phyloP scores from a whole-genome alignment of 2,888 invertebrate genomes.

The Ecliptopera silaceata region DNA sequence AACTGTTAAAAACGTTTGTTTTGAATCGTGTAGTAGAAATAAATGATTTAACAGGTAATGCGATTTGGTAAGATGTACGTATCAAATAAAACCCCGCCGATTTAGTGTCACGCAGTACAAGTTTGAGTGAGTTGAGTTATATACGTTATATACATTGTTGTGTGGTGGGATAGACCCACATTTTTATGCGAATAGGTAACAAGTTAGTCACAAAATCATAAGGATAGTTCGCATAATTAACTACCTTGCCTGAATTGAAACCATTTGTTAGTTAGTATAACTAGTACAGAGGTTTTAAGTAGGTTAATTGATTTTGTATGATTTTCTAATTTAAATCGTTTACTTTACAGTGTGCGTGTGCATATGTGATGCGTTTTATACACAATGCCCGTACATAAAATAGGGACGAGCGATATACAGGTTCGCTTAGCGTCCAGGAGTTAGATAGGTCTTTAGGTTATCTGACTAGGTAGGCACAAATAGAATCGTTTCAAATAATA shows the following conservation, averaged over 20 bases:
- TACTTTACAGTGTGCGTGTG: background rate
- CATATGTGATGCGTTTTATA: conserved; percentile 2
- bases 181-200: background rate
- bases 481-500: background rate
- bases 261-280: background rate
- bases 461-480: background rate
- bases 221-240: background rate
- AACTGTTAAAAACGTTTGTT: background rate
- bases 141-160: too few relatives aligned
- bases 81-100: background rate
- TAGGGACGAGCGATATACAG: background rate
- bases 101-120: background rate
- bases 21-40: background rate
- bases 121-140: background rate
- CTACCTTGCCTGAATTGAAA: background rate
- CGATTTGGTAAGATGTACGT: background rate
- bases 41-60: background rate
- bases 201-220: background rate
- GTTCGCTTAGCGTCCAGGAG: background rate
- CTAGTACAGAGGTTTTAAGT: background rate
- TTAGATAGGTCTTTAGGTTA: background rate
- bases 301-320: background rate
- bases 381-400: background rate
- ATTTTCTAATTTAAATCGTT: background rate
- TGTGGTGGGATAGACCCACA: background rate